Evolutionary conservation across 2,888 invertebrate genomes (phyloP), one percentile per base, ranked within the genome.

Genomic region (Phengaris alcon): DNA sequence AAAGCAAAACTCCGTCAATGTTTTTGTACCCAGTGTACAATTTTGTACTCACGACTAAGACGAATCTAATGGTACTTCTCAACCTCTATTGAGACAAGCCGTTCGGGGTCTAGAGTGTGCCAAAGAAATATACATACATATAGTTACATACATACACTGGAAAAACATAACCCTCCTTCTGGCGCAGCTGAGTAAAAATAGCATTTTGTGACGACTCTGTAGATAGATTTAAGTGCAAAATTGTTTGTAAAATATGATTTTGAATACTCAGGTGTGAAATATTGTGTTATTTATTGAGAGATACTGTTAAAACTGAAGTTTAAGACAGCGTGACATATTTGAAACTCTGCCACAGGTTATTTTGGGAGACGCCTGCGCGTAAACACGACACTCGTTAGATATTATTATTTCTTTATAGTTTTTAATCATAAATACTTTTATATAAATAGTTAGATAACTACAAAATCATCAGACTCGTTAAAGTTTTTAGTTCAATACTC

Each of bases 291-390:
- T 85, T 84, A 85, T 83, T 83, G 82, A 81, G 84, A 83, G 81
- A 86, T 86, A 85, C 80, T 84, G 84, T 80, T 82, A 82, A 86
- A 86, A 87, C 46, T 87, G 85, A 84, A 86, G 86, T 87, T 88
- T 88, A 85, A 87, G 88, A 87, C 87, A 87, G 85, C 80, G 87
- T 88, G 91, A 93, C 93, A 93, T 93, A 93, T 93, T 93, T 93
- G 93, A 93, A 91, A 85, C 93, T 85, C 86, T 93, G 93, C 93
- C 93, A 93, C 88, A 80, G 84, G 85, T 82, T 93, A 93, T 93
- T 93, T 84, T 86, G 79, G 88, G 86, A 84, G 76, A 77, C 82
- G 79, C 84, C 79, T 83, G 85, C 86, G 85, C 90, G 91, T 91
- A 93, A 93, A 91, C 90, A 91, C 84, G 83, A 81, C 79, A 75